Evolutionary conservation across 2,113 vertebrate genomes (phyloP).

Genomic region (Microcebus lehilahytsara): DNA sequence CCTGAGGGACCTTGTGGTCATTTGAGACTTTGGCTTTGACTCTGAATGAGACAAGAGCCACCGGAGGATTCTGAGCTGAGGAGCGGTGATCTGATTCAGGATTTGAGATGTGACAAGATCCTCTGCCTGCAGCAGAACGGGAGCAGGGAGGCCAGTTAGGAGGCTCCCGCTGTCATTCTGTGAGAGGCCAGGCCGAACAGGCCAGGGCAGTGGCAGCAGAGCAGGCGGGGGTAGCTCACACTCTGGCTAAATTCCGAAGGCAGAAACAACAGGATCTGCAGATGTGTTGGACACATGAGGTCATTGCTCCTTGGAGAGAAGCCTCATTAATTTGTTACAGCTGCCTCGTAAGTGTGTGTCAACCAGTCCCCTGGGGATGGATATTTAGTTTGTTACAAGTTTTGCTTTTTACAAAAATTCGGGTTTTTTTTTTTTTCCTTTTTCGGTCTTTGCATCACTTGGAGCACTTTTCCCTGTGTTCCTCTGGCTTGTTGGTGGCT

Average conservation of each 20-base stretch:
- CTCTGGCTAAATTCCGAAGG: background rate
- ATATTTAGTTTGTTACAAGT: background rate
- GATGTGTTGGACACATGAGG: rapidly evolving
- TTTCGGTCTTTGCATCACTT: background rate
- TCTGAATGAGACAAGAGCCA: background rate
- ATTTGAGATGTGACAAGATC: background rate
- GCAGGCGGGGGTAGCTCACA: background rate
- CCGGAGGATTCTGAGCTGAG: background rate
- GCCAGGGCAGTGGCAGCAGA: background rate
- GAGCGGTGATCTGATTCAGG: background rate
- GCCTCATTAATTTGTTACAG: rapidly evolving
- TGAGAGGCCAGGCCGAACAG: too few relatives aligned
- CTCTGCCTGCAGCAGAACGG: background rate
- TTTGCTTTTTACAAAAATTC: background rate
- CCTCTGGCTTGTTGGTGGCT: background rate
- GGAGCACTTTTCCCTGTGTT: background rate
- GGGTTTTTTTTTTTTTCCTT: too few relatives aligned
- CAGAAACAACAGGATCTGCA: background rate
- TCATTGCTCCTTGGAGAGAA: background rate
- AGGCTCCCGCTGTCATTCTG: background rate
- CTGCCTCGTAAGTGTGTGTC: rapidly evolving
- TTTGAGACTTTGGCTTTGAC: background rate
- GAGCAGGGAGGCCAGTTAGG: background rate
- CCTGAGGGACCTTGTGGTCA: background rate
- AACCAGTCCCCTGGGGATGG: rapidly evolving